phyloP scores from a whole-genome alignment of 2,113 vertebrate genomes.

The Cyrtonyx montezumae region DNA sequence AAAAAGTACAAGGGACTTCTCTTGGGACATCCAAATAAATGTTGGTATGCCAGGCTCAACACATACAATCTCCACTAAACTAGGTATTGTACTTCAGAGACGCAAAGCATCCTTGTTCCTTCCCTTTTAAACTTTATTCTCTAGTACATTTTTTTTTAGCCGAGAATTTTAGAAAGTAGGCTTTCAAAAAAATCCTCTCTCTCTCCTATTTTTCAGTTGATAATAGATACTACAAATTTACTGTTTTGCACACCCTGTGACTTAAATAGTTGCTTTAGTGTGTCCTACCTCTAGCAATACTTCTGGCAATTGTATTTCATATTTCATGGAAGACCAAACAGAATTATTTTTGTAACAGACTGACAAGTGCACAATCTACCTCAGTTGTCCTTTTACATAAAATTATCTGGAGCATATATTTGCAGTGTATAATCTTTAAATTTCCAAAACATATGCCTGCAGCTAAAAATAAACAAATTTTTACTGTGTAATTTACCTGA shows the following conservation, averaged over 20 bases:
- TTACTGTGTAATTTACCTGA: slow-evolving; percentile 36
- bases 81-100: not conserved
- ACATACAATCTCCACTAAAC: not conserved
- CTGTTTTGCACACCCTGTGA: not conserved
- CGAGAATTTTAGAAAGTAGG: not conserved
- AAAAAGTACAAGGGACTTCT: not conserved
- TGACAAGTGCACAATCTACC: slow-evolving; percentile 4
- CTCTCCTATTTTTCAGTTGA: not conserved
- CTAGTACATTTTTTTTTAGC: not conserved
- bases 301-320: not conserved
- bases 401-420: slow-evolving; percentile 21
- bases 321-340: slow-evolving; percentile 42
- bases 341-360: not conserved
- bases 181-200: not conserved
- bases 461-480: slow-evolving; percentile 24
- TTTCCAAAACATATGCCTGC: slow-evolving; percentile 12
- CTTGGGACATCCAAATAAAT: not conserved
- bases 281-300: not conserved
- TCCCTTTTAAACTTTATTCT: not conserved
- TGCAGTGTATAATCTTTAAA: not conserved
- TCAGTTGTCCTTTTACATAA: slow-evolving; percentile 24
- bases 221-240: not conserved
- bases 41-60: not conserved
- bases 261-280: not conserved
- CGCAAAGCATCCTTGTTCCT: not conserved